A percentile compares a stretch with the other conserved stretches of the same genome.
These are phyloP conservation scores for Drosophila crucigera DNA, from an alignment of 2,888 invertebrate genomes.

Conservation along the genomic window DNA sequence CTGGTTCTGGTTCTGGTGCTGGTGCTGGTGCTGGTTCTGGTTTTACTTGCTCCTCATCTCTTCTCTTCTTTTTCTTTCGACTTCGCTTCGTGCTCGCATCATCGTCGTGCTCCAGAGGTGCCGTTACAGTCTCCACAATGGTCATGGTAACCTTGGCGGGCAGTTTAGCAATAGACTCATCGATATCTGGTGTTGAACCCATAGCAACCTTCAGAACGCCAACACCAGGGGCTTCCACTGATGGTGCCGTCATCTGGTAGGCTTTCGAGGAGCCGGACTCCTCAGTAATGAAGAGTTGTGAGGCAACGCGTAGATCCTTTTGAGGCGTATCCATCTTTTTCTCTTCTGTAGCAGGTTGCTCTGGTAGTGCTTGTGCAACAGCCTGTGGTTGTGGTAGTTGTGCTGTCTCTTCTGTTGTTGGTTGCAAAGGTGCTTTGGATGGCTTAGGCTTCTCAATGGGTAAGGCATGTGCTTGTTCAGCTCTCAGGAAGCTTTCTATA, in stretches of 20 bases:
- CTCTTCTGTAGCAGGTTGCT: slow-evolving; percentile 1
- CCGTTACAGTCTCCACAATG: slow-evolving; percentile 80
- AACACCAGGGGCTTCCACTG: slow-evolving; percentile 84
- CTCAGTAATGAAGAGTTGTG: slow-evolving; percentile 83
- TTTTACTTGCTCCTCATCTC: slow-evolving; percentile 76
- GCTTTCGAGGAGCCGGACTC: slow-evolving; percentile 75
- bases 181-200: slow-evolving; percentile 39
- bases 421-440: slow-evolving; percentile 12
- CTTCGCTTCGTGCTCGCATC: slow-evolving; percentile 87
- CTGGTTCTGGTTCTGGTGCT: slow-evolving; percentile 54
- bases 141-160: slow-evolving; percentile 82
- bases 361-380: background rate
- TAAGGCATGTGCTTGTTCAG: slow-evolving; percentile 28
- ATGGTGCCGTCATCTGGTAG: slow-evolving; percentile 83
- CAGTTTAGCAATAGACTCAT: slow-evolving; percentile 19
- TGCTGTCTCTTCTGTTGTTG: slow-evolving; percentile 8
- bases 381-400: background rate
- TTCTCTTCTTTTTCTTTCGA: slow-evolving; percentile 89
- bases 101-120: slow-evolving; percentile 79
- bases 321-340: slow-evolving; percentile 26
- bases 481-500: slow-evolving; percentile 31
- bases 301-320: slow-evolving; percentile 76
- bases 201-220: slow-evolving; percentile 81
- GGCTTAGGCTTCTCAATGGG: slow-evolving; percentile 1
- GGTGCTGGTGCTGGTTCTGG: slow-evolving; percentile 81